Evolutionary conservation across 2,888 invertebrate genomes (phyloP).

Genomic region (Drosophila nr. fundita): DNA sequence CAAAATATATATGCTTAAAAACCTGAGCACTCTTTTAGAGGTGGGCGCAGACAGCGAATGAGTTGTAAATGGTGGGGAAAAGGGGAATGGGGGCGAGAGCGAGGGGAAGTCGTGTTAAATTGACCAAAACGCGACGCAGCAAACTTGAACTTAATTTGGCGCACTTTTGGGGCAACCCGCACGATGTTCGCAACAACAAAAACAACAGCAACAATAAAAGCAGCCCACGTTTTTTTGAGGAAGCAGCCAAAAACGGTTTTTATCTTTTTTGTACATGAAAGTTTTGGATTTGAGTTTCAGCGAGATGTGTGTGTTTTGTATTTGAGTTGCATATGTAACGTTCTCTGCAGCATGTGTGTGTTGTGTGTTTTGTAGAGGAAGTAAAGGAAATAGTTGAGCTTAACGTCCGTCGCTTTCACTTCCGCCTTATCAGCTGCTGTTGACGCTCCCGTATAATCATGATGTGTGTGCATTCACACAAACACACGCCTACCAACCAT

Average conservation of each 20-base stretch:
- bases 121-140: constrained; percentile 68
- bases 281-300: constrained; percentile 17
- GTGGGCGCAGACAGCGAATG: constrained; percentile 30
- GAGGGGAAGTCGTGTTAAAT: constrained; percentile 58
- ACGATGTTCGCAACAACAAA: constrained; percentile 21
- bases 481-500: constrained; percentile 35
- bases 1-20: constrained; percentile 62
- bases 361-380: constrained; percentile 28
- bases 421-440: constrained; percentile 73
- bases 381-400: constrained; percentile 65
- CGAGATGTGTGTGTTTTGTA: constrained; percentile 3
- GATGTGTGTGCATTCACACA: constrained; percentile 20
- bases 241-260: constrained; percentile 46
- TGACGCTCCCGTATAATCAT: constrained; percentile 45
- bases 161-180: constrained; percentile 50
- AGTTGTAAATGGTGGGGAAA: not conserved
- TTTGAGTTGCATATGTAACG: constrained; percentile 14
- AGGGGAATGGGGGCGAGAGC: not conserved
- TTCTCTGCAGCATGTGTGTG: constrained; percentile 12
- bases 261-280: constrained; percentile 10
- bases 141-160: constrained; percentile 69
- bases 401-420: constrained; percentile 72
- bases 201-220: not conserved
- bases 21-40: constrained; percentile 39
- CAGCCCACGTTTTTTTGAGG: constrained; percentile 4